A percentile compares a stretch with the other conserved stretches of the same genome.
Evolutionary conservation across 2,113 vertebrate species (phyloP).

Genomic region (Ibidorhyncha struthersii): DNA sequence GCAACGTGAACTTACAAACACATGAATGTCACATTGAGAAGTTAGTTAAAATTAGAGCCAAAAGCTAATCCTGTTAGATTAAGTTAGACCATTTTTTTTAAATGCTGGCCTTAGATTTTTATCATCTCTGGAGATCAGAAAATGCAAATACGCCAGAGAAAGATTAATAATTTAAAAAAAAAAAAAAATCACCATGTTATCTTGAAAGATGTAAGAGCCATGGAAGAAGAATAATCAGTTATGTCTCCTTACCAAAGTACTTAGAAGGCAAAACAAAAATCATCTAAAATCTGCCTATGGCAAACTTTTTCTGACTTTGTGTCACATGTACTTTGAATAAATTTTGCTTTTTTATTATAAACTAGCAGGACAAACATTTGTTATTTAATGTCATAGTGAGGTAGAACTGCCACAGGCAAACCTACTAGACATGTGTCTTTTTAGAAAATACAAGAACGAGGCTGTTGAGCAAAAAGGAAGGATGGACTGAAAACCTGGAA

Average conservation of each 20-base stretch:
- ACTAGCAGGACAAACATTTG: conserved; percentile 14
- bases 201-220: neutral
- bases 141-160: neutral
- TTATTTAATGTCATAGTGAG: conserved; percentile 10
- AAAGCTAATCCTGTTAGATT: neutral
- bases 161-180: neutral
- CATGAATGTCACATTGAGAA: conserved; percentile 11
- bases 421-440: conserved; percentile 9
- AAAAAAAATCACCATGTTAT: neutral
- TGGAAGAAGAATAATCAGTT: neutral
- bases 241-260: neutral
- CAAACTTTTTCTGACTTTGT: neutral
- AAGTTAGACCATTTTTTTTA: neutral
- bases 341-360: conserved; percentile 3
- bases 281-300: neutral
- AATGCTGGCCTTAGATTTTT: neutral
- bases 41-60: conserved; percentile 11
- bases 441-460: neutral
- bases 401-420: conserved; percentile 38
- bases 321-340: conserved; percentile 37
- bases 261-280: neutral
- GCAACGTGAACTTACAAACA: neutral
- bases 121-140: neutral
- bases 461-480: neutral
- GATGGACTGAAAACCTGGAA: neutral